These are phyloP conservation scores for Aspiorhynchus laticeps DNA, from an alignment of 2,113 vertebrate genomes.

Conservation along the genomic window DNA sequence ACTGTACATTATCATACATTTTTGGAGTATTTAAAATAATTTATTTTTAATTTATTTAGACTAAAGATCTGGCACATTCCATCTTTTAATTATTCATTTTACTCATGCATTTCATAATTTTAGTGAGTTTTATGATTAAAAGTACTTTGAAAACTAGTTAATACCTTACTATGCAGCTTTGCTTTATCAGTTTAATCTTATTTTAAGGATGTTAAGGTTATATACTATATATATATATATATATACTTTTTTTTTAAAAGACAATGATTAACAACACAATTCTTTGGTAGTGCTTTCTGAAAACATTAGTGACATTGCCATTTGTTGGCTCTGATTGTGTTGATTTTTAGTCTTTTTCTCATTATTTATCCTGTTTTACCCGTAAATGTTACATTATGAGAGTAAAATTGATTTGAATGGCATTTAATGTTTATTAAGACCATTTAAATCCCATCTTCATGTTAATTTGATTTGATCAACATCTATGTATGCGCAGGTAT, in stretches of 20 bases:
- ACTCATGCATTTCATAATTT: neutral
- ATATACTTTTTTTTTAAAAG: no score
- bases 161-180: neutral
- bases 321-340: neutral
- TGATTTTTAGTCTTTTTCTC: neutral
- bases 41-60: neutral
- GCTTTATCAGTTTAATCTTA: neutral
- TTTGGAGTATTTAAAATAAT: neutral
- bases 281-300: neutral
- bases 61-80: neutral
- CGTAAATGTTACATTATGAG: neutral
- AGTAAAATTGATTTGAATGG: neutral
- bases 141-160: neutral
- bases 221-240: no score
- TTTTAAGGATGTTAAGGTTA: neutral
- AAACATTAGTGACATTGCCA: neutral
- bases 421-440: neutral
- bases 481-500: constrained; percentile 79
- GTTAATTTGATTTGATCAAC: neutral
- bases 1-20: neutral
- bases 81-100: neutral
- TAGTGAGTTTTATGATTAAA: neutral
- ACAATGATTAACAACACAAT: no score
- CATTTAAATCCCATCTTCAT: neutral
- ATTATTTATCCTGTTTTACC: neutral